Base-by-base conservation (phyloP, 2,797 vertebrate species). In the Acanthiza pusilla region DNA sequence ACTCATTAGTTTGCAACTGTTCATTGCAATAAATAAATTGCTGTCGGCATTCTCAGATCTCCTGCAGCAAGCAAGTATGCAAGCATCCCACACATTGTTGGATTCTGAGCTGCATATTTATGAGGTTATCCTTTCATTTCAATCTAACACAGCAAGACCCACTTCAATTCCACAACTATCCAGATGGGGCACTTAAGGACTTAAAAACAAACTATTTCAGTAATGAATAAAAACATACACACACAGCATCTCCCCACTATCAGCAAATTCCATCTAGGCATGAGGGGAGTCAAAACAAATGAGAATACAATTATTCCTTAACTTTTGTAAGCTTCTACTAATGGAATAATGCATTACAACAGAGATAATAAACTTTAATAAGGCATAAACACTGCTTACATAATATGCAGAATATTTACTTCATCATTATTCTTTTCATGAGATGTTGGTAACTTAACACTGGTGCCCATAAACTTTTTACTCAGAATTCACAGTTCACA, bases 181-280 rank as follows among this genome's bases (percentile, higher is more conserved):
- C 77, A 90, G 66, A 84, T 42, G 43, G 51, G 89, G 42, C 57
- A 85, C 70, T 95, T 88, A 36, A 73, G 55, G 73, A 81, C 48
- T 70, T 76, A 68, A 83, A 93, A 88, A 47, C 58, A 88, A 92
- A 89, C 62, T n/a, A 78, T 82, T 93, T 78, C 30, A 65, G 62
- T 74, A 91, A 93, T 48, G 78, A 92, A 87, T n/a, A 68, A 73
- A 89, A 88, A 47, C 38, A 88, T 22, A 83, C 45, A 89, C 63
- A 91, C 67, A 89, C 19, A 62, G 48, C 47, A 80, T 61, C 88
- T 91, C 40, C 61, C 29, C 43, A 62, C 6, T 1, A 67, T 51
- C 62, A 83, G 70, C 40, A 88, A 67, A 57, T 82, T 91, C 74
- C 3, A 17, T 43, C 50, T 22, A 80, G 32, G 42, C 75, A 68